Percentiles rank a stretch among this genome's conserved stretches.
phyloP scores from a whole-genome alignment of 2,113 vertebrate genomes.

The Scartelaos histophorus region DNA sequence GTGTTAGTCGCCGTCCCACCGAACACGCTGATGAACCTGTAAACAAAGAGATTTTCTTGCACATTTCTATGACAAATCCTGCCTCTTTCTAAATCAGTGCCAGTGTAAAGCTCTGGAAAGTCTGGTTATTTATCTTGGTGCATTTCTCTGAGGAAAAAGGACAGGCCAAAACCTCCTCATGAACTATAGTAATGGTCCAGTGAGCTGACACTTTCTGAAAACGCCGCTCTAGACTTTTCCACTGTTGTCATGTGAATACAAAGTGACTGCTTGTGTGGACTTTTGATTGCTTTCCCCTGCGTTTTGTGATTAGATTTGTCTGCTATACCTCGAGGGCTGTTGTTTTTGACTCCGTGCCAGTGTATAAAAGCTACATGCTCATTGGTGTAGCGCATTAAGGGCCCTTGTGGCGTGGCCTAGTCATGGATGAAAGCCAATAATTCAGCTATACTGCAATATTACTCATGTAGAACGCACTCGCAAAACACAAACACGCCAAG shows the following conservation, averaged over 20 bases:
- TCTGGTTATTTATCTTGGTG: slow-evolving; percentile 60
- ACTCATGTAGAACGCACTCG: slow-evolving; percentile 52
- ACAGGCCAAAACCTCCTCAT: slow-evolving; percentile 43
- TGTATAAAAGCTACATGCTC: slow-evolving; percentile 48
- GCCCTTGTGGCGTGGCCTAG: slow-evolving; percentile 37
- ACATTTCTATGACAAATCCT: slow-evolving; percentile 37
- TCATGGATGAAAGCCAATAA: slow-evolving; percentile 63
- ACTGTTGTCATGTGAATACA: slow-evolving; percentile 58
- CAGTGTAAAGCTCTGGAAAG: slow-evolving; percentile 42
- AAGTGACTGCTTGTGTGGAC: slow-evolving; percentile 32
- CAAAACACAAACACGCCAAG: slow-evolving; percentile 27
- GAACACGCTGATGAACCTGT: not conserved
- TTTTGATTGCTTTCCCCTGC: slow-evolving; percentile 38
- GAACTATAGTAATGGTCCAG: slow-evolving; percentile 53
- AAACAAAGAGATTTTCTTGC: slow-evolving; percentile 41
- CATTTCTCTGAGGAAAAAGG: slow-evolving; percentile 43
- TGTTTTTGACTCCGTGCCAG: slow-evolving; percentile 64
- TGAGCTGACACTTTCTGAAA: slow-evolving; percentile 48
- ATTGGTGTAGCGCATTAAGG: slow-evolving; percentile 34
- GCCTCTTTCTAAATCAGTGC: slow-evolving; percentile 26
- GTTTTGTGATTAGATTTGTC: slow-evolving; percentile 67
- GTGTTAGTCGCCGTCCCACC: too few relatives aligned
- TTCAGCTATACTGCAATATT: slow-evolving; percentile 65
- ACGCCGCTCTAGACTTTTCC: slow-evolving; percentile 65
- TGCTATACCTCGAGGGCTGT: slow-evolving; percentile 63